These are phyloP conservation scores for Panthera tigris DNA, from an alignment of 2,113 vertebrate genomes.

Conservation along the genomic window DNA sequence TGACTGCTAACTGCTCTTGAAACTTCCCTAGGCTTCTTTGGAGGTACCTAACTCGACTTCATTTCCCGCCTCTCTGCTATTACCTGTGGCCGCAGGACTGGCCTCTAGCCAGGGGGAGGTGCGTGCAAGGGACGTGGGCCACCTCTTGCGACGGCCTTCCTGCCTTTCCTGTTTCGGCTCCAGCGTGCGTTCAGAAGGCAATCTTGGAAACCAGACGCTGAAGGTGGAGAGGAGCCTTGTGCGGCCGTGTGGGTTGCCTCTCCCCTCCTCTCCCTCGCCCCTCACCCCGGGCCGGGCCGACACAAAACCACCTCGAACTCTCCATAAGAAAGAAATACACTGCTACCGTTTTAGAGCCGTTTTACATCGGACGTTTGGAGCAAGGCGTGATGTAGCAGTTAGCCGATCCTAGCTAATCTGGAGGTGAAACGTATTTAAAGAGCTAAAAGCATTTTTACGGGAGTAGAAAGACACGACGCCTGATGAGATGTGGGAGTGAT, in stretches of 20 bases:
- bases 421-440: constrained; percentile 16
- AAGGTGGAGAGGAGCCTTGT: neutral
- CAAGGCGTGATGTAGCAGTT: neutral
- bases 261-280: neutral
- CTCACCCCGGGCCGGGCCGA: neutral
- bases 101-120: neutral
- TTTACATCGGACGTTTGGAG: neutral
- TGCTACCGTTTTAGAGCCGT: neutral
- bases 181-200: neutral
- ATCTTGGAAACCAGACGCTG: neutral
- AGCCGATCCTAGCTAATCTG: neutral
- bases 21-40: neutral
- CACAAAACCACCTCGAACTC: neutral
- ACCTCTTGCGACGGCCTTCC: neutral
- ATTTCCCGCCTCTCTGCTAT: neutral
- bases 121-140: neutral
- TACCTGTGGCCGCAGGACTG: neutral
- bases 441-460: constrained; percentile 64
- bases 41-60: neutral
- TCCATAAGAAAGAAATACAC: neutral
- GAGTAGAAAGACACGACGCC: neutral
- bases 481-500: constrained; percentile 26
- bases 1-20: neutral
- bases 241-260: neutral
- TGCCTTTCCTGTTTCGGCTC: neutral